These are phyloP conservation scores for Imbricaverruca yamaguchii DNA, from an alignment of 2,888 invertebrate species.

Conservation along the genomic window DNA sequence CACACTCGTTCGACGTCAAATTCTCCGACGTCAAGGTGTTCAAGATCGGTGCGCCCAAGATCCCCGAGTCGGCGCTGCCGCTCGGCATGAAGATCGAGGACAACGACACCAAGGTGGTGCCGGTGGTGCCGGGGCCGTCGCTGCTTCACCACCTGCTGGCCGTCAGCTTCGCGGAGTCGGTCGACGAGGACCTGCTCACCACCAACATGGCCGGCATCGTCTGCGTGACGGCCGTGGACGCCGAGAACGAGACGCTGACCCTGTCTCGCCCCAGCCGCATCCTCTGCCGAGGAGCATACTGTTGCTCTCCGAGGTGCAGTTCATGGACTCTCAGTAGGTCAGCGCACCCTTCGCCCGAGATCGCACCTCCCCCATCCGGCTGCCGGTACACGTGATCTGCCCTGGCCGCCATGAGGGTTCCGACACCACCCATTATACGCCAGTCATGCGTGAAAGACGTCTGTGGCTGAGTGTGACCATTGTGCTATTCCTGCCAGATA, in stretches of 20 bases:
- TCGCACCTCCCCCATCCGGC: too few relatives aligned
- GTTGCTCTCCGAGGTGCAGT: slow-evolving; percentile 82
- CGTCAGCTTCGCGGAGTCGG: slow-evolving; percentile 65
- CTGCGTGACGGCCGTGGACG: slow-evolving; percentile 87
- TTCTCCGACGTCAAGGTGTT: slow-evolving; percentile 60
- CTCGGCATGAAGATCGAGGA: slow-evolving; percentile 90
- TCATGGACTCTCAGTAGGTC: slow-evolving; percentile 78
- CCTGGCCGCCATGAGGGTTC: too few relatives aligned
- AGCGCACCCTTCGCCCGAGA: too few relatives aligned
- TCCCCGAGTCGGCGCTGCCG: slow-evolving; percentile 94
- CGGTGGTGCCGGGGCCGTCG: slow-evolving; percentile 60
- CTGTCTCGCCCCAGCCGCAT: slow-evolving; percentile 87
- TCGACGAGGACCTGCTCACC: slow-evolving; percentile 73
- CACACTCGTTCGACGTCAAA: slow-evolving; percentile 78
- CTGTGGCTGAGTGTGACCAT: too few relatives aligned
- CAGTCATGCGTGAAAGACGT: too few relatives aligned
- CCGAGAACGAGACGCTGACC: slow-evolving; percentile 76
- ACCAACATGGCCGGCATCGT: slow-evolving; percentile 85
- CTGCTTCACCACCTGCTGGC: slow-evolving; percentile 82
- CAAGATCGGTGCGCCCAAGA: slow-evolving; percentile 86
- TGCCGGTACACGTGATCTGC: too few relatives aligned
- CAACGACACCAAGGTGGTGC: slow-evolving; percentile 75
- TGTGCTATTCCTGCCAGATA: too few relatives aligned
- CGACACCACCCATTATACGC: too few relatives aligned
- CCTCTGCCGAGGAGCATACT: slow-evolving; percentile 82